Conservation (phyloP, 2,888 invertebrate species). For the Chouioia cunea region DNA sequence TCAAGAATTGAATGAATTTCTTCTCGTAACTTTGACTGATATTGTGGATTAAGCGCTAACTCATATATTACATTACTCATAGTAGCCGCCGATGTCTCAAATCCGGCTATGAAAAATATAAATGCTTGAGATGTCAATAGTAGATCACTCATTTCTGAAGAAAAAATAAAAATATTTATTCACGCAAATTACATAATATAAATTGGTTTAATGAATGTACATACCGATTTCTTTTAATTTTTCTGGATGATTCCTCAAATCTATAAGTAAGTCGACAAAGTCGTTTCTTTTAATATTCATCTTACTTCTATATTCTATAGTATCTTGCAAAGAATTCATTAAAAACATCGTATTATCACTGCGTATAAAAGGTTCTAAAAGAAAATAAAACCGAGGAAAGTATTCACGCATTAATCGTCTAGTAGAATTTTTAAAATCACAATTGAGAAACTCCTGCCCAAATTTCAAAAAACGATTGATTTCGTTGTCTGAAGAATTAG, state of each 20-base stretch:
- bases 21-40: constrained; percentile 64
- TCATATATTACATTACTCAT: constrained; percentile 66
- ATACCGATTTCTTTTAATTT: constrained; percentile 13
- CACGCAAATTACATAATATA: not conserved
- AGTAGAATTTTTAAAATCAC: constrained; percentile 39
- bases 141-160: constrained; percentile 60
- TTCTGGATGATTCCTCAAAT: constrained; percentile 50
- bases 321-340: constrained; percentile 66
- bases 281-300: constrained; percentile 64
- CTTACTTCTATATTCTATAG: constrained; percentile 59
- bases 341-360: constrained; percentile 67
- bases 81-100: constrained; percentile 68
- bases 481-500: constrained; percentile 63
- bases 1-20: constrained; percentile 62
- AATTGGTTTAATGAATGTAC: not conserved
- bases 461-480: constrained; percentile 64
- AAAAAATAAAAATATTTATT: not conserved
- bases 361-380: constrained; percentile 41
- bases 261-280: constrained; percentile 64
- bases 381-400: constrained; percentile 47
- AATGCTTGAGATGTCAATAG: constrained; percentile 66
- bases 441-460: constrained; percentile 58
- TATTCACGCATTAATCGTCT: constrained; percentile 20
- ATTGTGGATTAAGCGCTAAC: constrained; percentile 64
- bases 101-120: constrained; percentile 69